A percentile compares a stretch with the other conserved stretches of the same genome.
These are phyloP conservation scores for Paguma larvata DNA, from an alignment of 2,797 vertebrate species.

Conservation along the genomic window DNA sequence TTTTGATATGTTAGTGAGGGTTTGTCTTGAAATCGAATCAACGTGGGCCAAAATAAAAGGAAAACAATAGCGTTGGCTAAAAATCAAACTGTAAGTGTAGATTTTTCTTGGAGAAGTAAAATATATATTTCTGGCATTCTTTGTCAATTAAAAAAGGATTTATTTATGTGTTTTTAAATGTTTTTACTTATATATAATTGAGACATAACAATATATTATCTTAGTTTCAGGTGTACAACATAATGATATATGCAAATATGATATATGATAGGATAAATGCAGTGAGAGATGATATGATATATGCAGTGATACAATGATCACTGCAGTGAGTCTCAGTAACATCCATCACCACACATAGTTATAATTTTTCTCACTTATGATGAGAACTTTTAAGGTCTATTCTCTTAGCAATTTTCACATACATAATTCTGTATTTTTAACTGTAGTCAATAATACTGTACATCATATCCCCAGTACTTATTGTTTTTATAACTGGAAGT, in stretches of 20 bases:
- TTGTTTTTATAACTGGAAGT: neutral
- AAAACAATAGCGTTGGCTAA: constrained; percentile 1
- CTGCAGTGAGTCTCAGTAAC: neutral
- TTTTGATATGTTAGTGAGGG: neutral
- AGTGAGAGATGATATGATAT: no score
- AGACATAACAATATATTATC: neutral
- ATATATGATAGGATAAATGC: neutral
- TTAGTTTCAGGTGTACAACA: neutral
- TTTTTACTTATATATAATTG: neutral
- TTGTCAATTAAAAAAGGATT: neutral
- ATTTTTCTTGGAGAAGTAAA: neutral
- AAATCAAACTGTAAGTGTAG: neutral
- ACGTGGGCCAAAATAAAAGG: neutral
- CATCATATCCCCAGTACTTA: neutral
- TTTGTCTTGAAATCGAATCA: constrained; percentile 9
- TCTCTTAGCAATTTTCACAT: neutral
- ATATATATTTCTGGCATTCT: neutral
- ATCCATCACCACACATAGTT: neutral
- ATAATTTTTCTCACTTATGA: neutral
- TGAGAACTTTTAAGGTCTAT: neutral
- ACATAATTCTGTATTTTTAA: neutral
- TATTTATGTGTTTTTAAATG: neutral
- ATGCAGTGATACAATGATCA: neutral
- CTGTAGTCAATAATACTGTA: neutral
- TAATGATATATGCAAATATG: neutral